phyloP scores from a whole-genome alignment of 2,888 invertebrate genomes.

The Azorinus chamasolen region DNA sequence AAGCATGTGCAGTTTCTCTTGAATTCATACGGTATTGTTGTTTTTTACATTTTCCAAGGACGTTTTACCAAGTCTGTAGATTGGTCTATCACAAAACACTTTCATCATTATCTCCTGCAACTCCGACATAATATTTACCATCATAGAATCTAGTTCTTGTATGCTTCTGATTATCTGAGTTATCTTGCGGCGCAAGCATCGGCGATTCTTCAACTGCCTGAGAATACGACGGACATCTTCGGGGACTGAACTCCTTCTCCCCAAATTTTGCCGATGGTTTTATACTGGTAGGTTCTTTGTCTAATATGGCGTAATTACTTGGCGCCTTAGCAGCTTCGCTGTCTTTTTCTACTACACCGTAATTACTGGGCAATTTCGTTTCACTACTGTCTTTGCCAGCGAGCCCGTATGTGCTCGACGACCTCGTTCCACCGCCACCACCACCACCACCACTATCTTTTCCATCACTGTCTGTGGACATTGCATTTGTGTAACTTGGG shows the following conservation, averaged over 20 bases:
- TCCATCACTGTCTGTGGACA: slow-evolving; percentile 53
- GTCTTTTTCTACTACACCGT: background rate
- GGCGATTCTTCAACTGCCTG: slow-evolving; percentile 60
- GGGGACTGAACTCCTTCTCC: slow-evolving; percentile 37
- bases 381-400: background rate
- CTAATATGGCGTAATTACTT: background rate
- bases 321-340: too few species aligned
- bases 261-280: background rate
- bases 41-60: too few species aligned
- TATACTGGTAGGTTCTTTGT: slow-evolving; percentile 9
- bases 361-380: background rate
- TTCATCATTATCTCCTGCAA: slow-evolving; percentile 62
- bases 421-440: background rate
- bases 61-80: too few species aligned
- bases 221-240: slow-evolving; percentile 60
- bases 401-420: background rate
- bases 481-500: slow-evolving; percentile 76
- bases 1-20: too few species aligned
- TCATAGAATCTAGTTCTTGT: slow-evolving; percentile 70
- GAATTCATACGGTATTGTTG: too few species aligned
- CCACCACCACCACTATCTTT: slow-evolving; percentile 1
- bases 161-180: slow-evolving; percentile 27
- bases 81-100: slow-evolving; percentile 56
- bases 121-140: slow-evolving; percentile 81
- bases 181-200: slow-evolving; percentile 22